A percentile compares a stretch with the other conserved stretches of the same genome.
phyloP scores from a whole-genome alignment of 2,888 invertebrate species.

The Melikaiella ostensackeni region DNA sequence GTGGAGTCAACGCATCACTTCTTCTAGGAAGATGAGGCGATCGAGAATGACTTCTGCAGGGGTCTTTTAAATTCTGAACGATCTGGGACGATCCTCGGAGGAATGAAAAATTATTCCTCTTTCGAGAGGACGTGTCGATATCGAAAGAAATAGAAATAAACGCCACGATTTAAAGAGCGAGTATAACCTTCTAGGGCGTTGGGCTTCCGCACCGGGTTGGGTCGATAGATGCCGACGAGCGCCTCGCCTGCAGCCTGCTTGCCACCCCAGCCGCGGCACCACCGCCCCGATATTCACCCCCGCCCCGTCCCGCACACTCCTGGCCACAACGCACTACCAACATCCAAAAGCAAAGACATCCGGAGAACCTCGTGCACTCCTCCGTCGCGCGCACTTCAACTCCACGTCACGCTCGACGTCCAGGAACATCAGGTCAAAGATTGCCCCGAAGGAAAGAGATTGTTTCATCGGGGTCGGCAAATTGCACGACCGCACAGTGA shows the following conservation, averaged over 20 bases:
- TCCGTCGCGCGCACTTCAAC: background rate
- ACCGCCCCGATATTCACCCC: slow-evolving; percentile 37
- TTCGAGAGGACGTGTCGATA: background rate
- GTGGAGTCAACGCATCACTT: background rate
- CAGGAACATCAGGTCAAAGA: slow-evolving; percentile 30
- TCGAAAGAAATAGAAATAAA: slow-evolving; percentile 31
- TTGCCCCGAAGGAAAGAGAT: background rate
- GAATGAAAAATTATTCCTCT: background rate
- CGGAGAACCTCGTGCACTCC: slow-evolving; percentile 24
- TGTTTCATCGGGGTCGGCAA: slow-evolving; percentile 5
- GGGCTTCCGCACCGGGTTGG: slow-evolving; percentile 60
- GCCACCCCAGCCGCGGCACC: slow-evolving; percentile 43
- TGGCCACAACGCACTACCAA: slow-evolving; percentile 28
- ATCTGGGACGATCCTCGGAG: background rate
- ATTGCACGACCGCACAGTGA: slow-evolving; percentile 3
- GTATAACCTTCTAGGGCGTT: slow-evolving; percentile 32
- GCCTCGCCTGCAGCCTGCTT: slow-evolving; percentile 43
- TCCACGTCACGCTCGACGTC: background rate
- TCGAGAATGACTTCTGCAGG: background rate
- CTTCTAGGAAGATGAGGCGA: background rate
- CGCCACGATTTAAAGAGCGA: slow-evolving; percentile 18
- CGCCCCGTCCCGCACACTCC: background rate
- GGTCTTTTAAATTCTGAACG: background rate
- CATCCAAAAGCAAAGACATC: slow-evolving; percentile 29
- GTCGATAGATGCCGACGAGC: slow-evolving; percentile 70